Percentiles rank a stretch among this genome's conserved stretches.
Conservation (phyloP, 1,140 invertebrate species). For the Parasteatoda tepidariorum region DNA sequence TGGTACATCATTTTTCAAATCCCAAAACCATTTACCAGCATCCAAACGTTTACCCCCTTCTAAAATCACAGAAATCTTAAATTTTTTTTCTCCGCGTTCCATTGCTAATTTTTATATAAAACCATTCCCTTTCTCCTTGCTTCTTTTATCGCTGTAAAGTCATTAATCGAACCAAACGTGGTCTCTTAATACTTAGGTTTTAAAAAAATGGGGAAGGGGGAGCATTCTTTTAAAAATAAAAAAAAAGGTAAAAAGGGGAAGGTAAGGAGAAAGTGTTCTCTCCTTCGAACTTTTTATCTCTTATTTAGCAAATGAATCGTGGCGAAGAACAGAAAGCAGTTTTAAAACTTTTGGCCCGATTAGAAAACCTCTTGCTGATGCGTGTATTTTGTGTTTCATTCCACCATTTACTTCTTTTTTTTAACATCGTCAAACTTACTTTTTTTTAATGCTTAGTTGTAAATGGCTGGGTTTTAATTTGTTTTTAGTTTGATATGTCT, state of each 20-base stretch:
- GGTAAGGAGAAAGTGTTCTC: background rate
- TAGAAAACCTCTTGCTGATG: constrained; percentile 48
- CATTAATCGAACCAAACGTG: constrained; percentile 45
- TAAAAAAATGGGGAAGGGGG: constrained; percentile 21
- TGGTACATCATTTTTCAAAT: too few species aligned
- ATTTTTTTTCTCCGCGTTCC: too few species aligned
- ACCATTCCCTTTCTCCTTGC: too few species aligned
- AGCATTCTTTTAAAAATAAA: background rate
- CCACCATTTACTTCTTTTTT: background rate
- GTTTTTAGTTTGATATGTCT: constrained; percentile 30
- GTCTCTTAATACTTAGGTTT: background rate
- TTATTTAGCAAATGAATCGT: constrained; percentile 53
- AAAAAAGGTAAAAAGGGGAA: background rate
- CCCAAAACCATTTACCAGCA: too few species aligned
- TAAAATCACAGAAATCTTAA: too few species aligned
- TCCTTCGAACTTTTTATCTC: constrained; percentile 41
- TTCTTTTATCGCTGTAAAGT: constrained; percentile 24
- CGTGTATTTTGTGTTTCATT: constrained; percentile 51
- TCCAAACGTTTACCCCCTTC: too few species aligned
- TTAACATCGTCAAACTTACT: background rate
- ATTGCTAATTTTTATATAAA: too few species aligned
- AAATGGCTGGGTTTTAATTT: constrained; percentile 52
- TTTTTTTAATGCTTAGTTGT: constrained; percentile 8
- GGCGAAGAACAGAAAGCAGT: constrained; percentile 32
- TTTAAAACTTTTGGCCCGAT: constrained; percentile 49